These are phyloP conservation scores for Aphyosemion australe DNA, from an alignment of 2,113 vertebrate species.

Conservation along the genomic window DNA sequence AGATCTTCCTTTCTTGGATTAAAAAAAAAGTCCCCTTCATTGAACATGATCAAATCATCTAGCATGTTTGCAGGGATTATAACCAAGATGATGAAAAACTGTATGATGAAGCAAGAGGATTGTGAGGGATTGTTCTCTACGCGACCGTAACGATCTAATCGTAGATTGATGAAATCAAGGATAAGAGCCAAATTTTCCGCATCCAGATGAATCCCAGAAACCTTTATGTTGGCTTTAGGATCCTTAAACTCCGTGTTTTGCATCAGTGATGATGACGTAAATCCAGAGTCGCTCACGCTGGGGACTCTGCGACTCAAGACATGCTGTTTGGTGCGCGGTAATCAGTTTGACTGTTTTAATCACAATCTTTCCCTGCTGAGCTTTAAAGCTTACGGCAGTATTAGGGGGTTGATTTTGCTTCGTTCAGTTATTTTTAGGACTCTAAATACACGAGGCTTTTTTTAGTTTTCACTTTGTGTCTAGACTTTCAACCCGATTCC, in stretches of 20 bases:
- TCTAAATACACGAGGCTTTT: constrained; percentile 51
- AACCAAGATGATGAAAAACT: constrained; percentile 65
- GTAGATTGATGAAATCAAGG: constrained; percentile 24
- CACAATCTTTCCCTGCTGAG: constrained; percentile 54
- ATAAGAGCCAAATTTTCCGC: constrained; percentile 27
- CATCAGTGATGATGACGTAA: constrained; percentile 42
- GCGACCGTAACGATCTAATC: constrained; percentile 56
- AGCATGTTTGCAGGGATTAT: constrained; percentile 55
- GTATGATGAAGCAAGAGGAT: constrained; percentile 66
- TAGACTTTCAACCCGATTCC: constrained; percentile 1
- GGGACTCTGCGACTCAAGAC: constrained; percentile 41
- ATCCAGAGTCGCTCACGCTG: constrained; percentile 35
- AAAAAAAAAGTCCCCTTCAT: constrained; percentile 34
- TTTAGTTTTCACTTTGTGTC: constrained; percentile 21
- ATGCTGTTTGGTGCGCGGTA: constrained; percentile 42
- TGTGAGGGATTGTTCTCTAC: constrained; percentile 63
- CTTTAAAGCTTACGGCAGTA: constrained; percentile 60
- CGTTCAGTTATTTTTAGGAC: constrained; percentile 53
- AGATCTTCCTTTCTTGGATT: constrained; percentile 12
- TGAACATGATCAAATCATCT: constrained; percentile 40
- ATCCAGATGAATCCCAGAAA: constrained; percentile 5
- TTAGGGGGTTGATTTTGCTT: constrained; percentile 52
- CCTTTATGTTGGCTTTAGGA: constrained; percentile 4
- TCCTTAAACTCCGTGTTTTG: constrained; percentile 39
- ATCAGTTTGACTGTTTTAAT: constrained; percentile 68